Percentiles rank a stretch among this genome's conserved stretches.
These are phyloP conservation scores for Jordanella pulchra DNA, from an alignment of 2,797 vertebrate species.

Conservation along the genomic window DNA sequence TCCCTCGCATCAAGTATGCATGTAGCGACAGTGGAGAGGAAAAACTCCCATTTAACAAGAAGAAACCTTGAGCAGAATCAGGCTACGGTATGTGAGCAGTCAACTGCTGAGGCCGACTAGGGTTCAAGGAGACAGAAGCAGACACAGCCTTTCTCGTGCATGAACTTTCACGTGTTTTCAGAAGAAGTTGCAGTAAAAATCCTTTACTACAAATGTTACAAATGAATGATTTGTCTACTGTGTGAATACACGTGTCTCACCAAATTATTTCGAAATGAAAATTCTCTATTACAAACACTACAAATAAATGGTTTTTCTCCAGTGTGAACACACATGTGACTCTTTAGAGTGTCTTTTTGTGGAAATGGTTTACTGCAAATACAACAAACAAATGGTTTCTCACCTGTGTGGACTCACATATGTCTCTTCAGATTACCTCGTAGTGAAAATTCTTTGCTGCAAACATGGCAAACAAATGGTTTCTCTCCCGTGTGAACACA, in stretches of 20 bases:
- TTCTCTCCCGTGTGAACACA: slow-evolving; percentile 1
- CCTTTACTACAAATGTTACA: background rate
- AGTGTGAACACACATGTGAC: slow-evolving; percentile 2
- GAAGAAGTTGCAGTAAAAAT: background rate
- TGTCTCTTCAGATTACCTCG: background rate
- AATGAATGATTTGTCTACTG: background rate
- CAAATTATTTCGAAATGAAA: background rate
- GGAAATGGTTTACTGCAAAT: slow-evolving; percentile 1
- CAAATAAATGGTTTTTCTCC: slow-evolving; percentile 4
- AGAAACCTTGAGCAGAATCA: too few species aligned
- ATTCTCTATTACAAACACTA: background rate
- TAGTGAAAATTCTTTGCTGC: background rate
- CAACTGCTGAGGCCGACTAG: too few species aligned
- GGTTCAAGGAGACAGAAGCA: too few species aligned
- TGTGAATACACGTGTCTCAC: background rate
- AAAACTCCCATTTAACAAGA: too few species aligned
- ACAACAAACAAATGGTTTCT: background rate
- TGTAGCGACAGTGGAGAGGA: too few species aligned
- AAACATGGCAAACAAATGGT: background rate
- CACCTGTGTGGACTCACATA: background rate
- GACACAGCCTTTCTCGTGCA: background rate
- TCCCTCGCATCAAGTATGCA: too few species aligned
- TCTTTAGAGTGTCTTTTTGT: slow-evolving; percentile 2
- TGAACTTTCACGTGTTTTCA: background rate
- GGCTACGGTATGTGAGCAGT: too few species aligned